phyloP scores from a whole-genome alignment of 2,113 vertebrate species.

The Protobothrops mucrosquamatus region DNA sequence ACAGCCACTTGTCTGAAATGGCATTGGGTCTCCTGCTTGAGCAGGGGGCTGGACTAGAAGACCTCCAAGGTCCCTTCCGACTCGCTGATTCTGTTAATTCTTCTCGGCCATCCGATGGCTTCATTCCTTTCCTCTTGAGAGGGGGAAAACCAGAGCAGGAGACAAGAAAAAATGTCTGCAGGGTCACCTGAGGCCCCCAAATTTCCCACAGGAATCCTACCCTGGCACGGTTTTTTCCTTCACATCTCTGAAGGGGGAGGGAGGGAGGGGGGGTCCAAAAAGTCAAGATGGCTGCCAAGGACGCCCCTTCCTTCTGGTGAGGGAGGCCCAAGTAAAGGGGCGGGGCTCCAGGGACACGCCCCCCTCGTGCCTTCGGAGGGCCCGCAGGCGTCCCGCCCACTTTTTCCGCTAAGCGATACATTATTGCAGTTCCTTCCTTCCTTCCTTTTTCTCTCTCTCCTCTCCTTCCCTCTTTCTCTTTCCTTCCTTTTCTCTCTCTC shows the following conservation, averaged over 20 bases:
- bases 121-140: neutral
- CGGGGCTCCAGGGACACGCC: neutral
- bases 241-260: neutral
- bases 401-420: neutral
- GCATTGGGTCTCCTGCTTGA: no score
- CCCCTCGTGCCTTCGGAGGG: neutral
- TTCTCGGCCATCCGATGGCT: neutral
- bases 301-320: neutral
- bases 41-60: no score
- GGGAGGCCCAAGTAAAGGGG: neutral
- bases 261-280: neutral
- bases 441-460: neutral
- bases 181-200: neutral
- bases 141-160: neutral
- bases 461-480: no score
- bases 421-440: neutral
- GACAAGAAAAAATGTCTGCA: neutral
- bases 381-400: neutral
- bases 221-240: neutral
- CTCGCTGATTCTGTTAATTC: no score
- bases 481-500: no score
- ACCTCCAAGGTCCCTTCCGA: no score
- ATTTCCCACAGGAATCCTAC: neutral
- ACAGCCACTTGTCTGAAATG: no score
- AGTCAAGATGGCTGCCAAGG: neutral